Conservation (phyloP, 1,140 invertebrate genomes). For the Temnothorax nylanderi region DNA sequence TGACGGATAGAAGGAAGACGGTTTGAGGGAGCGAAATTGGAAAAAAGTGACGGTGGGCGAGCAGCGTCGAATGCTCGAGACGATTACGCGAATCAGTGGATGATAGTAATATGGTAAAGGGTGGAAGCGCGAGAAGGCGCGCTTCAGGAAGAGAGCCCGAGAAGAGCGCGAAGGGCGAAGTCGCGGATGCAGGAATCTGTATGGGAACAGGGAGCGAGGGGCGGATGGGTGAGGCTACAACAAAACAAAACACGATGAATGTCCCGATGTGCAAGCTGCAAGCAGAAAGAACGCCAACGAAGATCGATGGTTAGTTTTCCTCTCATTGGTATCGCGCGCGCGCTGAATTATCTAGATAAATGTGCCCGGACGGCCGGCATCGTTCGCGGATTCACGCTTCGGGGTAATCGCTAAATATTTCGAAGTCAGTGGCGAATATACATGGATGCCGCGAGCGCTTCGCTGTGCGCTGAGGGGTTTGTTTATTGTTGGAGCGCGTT, state of each 20-base stretch:
- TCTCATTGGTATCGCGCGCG: slow-evolving; percentile 17
- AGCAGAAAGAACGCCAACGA: slow-evolving; percentile 74
- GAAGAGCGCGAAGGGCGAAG: slow-evolving; percentile 64
- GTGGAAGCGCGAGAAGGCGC: background rate
- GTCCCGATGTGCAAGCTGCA: slow-evolving; percentile 85
- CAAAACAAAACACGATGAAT: slow-evolving; percentile 86
- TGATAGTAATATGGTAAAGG: slow-evolving; percentile 38
- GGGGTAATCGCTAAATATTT: slow-evolving; percentile 46
- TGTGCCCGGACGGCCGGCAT: slow-evolving; percentile 16
- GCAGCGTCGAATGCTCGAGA: slow-evolving; percentile 33
- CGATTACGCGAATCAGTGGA: slow-evolving; percentile 39
- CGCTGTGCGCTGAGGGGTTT: background rate
- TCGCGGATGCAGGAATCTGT: slow-evolving; percentile 72
- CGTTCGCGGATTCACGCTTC: slow-evolving; percentile 7
- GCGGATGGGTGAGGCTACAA: slow-evolving; percentile 83
- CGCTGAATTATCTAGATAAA: slow-evolving; percentile 67
- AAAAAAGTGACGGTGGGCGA: background rate
- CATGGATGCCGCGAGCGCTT: slow-evolving; percentile 1
- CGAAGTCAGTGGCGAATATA: slow-evolving; percentile 28
- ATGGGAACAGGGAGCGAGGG: slow-evolving; percentile 62
- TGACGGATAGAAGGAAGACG: slow-evolving; percentile 23
- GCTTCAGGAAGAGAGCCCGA: slow-evolving; percentile 57
- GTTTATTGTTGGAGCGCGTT: slow-evolving; percentile 27
- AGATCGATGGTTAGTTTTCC: slow-evolving; percentile 68
- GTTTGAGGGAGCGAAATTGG: background rate